Percentiles rank a stretch among this genome's conserved stretches.
Conservation (phyloP, 2,113 vertebrate genomes). For the Percopsis transmontana region DNA sequence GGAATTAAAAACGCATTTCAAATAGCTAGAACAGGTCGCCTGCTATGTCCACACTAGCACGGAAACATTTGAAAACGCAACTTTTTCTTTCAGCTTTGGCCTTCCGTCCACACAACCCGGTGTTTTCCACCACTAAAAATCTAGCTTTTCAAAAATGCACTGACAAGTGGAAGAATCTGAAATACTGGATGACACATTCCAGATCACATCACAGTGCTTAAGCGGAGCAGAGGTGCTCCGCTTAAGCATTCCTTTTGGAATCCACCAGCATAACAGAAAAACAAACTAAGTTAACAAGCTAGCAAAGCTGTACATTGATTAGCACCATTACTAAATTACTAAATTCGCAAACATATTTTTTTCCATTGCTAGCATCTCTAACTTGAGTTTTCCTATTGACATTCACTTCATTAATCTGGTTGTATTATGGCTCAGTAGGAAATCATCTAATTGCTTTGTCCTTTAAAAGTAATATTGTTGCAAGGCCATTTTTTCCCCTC, state of each 20-base stretch:
- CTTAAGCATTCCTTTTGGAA: slow-evolving; percentile 45
- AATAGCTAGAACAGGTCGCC: slow-evolving; percentile 42
- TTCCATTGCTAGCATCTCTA: background rate
- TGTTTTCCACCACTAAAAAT: no score
- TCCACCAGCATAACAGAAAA: slow-evolving; percentile 43
- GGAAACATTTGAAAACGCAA: no score
- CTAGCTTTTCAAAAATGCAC: no score
- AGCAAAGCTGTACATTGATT: no score
- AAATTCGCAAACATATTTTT: background rate
- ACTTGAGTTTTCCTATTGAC: background rate
- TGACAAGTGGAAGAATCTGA: no score
- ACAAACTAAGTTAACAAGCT: slow-evolving; percentile 63
- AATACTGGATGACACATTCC: no score
- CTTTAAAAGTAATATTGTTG: slow-evolving; percentile 8
- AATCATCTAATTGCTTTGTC: slow-evolving; percentile 8
- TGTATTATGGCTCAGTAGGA: background rate
- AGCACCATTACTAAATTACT: no score
- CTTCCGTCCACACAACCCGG: no score
- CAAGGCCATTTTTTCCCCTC: slow-evolving; percentile 4
- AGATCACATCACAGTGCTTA: no score
- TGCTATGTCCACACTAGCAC: no score
- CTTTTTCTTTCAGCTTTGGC: no score
- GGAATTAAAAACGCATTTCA: slow-evolving; percentile 49
- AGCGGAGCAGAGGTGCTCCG: no score
- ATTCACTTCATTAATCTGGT: background rate